Evolutionary conservation across 35 echinoderm and acorn worm genomes (phyloP).

Genomic region (Ophiothrix spiculata): DNA sequence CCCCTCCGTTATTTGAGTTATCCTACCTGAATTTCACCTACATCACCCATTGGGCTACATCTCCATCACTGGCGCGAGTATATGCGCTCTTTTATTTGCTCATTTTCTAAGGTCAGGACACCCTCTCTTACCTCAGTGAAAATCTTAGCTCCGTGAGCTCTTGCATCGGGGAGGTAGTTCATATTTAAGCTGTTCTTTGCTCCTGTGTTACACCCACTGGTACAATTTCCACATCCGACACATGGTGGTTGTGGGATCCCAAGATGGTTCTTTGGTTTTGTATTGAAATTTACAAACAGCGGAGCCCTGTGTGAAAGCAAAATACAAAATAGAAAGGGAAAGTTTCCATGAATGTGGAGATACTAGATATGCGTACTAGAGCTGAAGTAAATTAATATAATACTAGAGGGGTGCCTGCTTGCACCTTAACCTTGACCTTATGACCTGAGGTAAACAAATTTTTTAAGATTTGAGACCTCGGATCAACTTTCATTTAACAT

Average conservation of each 20-base stretch:
- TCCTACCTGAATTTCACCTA: background rate
- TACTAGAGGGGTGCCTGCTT: too few relatives aligned
- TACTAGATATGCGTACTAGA: too few relatives aligned
- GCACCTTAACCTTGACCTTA: too few relatives aligned
- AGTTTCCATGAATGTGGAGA: too few relatives aligned
- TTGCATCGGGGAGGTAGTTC: slow-evolving; percentile 69
- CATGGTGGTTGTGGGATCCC: slow-evolving; percentile 69
- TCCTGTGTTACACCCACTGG: slow-evolving; percentile 80
- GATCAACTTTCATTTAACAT: too few relatives aligned
- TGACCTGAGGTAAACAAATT: too few relatives aligned
- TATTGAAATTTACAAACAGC: slow-evolving; percentile 69
- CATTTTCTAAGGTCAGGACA: background rate
- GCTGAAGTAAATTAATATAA: too few relatives aligned
- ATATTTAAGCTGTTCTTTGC: slow-evolving; percentile 80
- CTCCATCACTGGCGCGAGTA: background rate
- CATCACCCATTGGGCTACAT: background rate
- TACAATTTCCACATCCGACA: slow-evolving; percentile 69
- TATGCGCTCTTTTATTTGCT: background rate
- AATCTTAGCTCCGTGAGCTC: slow-evolving; percentile 55
- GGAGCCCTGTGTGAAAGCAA: slow-evolving; percentile 32
- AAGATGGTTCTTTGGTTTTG: slow-evolving; percentile 50
- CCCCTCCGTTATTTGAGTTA: background rate
- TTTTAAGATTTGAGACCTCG: too few relatives aligned
- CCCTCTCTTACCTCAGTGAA: slow-evolving; percentile 72
- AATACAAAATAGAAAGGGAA: too few relatives aligned